Evolutionary conservation across 2,113 vertebrate species (phyloP), one percentile per base, ranked within the genome.

Genomic region (Heterocephalus glaber): DNA sequence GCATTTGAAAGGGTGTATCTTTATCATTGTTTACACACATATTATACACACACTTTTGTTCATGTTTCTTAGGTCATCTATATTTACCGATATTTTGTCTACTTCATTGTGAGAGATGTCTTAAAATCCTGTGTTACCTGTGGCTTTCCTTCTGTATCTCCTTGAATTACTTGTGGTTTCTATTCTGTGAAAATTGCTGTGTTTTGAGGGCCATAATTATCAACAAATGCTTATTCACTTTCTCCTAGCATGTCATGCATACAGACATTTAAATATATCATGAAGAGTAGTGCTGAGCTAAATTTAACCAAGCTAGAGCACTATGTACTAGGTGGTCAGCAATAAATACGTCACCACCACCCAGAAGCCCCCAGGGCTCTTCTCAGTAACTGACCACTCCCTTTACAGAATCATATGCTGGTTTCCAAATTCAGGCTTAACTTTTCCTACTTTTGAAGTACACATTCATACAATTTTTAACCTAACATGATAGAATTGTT

Each of bases 381-480:
- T 80, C 8, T 35, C 28, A 38, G n/a, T 54, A 20, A 44, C 16
- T 66, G 22, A 56, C 1, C 1, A 5, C 2, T 49, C 35, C 2
- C 24, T 19, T 33, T 72, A 87, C 0, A 28, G 47, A 47, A 35
- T 0, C 19, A 38, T 26, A 63, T 1, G 49, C 7, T 35, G 16
- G 19, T 54, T 95, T 89, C 38, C 6, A 94, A 88, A 86, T 22
- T 80, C 22, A 58, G 38, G 7, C 8, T 85, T 65, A 68, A 9
- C 7, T 90, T 80, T 92, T 92, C 14, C 30, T 87, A 35, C 24
- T 90, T 92, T 85, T 72, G 7, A 76, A 89, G 11, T 41, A 54
- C 22, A 35, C 28, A 72, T 68, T 68, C 84, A 47, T 86, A 16
- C 8, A 54, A 38, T 63, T 82, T 49, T 35, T 88, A 24, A 81